These are phyloP conservation scores for Aldrovandia affinis DNA, from an alignment of 2,797 vertebrate species.

Conservation along the genomic window DNA sequence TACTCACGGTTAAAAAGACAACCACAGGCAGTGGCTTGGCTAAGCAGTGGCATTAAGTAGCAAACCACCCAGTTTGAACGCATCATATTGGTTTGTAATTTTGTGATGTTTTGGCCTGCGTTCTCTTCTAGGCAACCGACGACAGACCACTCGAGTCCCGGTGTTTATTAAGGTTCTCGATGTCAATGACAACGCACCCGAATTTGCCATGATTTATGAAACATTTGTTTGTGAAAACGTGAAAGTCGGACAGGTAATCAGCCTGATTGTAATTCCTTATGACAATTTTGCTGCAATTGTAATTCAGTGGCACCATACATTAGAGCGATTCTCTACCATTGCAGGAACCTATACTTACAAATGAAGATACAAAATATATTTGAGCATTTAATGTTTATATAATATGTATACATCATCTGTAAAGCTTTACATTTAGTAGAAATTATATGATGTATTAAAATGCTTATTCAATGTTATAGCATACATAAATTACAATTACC, in stretches of 20 bases:
- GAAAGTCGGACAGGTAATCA: conserved; percentile 77
- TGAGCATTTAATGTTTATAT: too few species aligned
- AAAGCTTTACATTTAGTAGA: too few species aligned
- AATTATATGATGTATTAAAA: too few species aligned
- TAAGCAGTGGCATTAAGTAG: too few species aligned
- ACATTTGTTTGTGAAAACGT: conserved; percentile 98
- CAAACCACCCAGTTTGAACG: not conserved
- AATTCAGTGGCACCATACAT: not conserved
- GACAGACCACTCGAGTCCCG: conserved; percentile 88
- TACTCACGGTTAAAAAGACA: too few species aligned
- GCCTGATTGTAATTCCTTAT: not conserved
- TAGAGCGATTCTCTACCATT: not conserved
- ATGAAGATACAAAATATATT: not conserved
- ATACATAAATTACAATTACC: too few species aligned
- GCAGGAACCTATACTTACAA: not conserved
- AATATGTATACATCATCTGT: too few species aligned
- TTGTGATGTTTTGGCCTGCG: conserved; percentile 23
- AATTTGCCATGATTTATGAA: conserved; percentile 95
- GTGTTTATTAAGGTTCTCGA: conserved; percentile 95
- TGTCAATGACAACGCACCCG: conserved; percentile 96
- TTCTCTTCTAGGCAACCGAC: conserved; percentile 82
- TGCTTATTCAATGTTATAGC: too few species aligned
- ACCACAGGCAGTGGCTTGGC: too few species aligned
- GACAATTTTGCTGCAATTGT: not conserved
- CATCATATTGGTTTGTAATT: not conserved